Base-by-base conservation (phyloP, 2,113 vertebrate genomes). In the Talpa occidentalis region DNA sequence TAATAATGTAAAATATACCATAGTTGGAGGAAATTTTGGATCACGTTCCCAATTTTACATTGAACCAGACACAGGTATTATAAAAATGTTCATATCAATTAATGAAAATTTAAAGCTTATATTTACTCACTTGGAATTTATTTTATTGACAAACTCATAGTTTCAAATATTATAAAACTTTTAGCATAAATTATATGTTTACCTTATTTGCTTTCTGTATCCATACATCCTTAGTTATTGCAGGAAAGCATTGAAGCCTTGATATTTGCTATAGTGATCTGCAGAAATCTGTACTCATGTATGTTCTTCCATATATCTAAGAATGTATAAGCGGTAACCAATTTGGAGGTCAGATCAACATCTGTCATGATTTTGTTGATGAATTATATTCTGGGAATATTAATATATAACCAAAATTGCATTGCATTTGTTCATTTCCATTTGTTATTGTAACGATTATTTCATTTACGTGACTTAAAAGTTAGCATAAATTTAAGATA, bases 31-130 rank as follows among this genome's bases (percentile, higher is more conserved):
- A 6, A 96, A 86, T 62, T 64, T 89, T 32, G 77, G 94, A 96
- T 96, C 35, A 0, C 47, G 21, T 83, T 88, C 94, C 56, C 81
- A 21, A 22, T 97, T 98, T 97, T 97, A 93, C 74, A 89, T 95
- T 77, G 42, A 98, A 9, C 0, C 69, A 94, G 9, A 88, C 72
- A 94, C n/a, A 97, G 90, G 93, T 32, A 95, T 2, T 54, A 79
- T 37, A 85, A 94, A 78, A 82, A 54, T 30, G 2, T 42, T 70
- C 6, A 5, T 64, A 19, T 32, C 8, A 3, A 10, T 92, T 70
- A 84, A 54, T 67, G 56, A 70, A 83, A 67, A 67, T 89, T n/a
- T n/a, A 32, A 69, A 81, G 19, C 2, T 44, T 14, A 12, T 11
- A 44, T 30, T 47, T 77, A 42, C 10, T 80, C 6, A 30, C 49